A percentile compares a stretch with the other conserved stretches of the same genome.
Conservation (phyloP, 1,140 invertebrate species). For the Drosophila lacteicornis region DNA sequence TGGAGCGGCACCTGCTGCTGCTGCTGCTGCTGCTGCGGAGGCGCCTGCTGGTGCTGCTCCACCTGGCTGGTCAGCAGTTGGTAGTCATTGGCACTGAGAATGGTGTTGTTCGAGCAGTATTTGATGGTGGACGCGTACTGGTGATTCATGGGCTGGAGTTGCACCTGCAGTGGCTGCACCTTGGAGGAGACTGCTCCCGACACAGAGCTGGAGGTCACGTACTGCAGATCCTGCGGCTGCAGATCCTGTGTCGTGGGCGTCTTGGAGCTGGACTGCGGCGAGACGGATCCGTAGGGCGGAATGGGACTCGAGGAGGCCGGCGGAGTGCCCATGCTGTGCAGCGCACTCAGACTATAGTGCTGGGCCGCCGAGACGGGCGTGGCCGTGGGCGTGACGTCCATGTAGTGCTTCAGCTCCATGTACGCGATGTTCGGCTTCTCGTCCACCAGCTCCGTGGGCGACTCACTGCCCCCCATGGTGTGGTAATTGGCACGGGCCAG, state of each 20-base stretch:
- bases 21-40: slow-evolving; percentile 22
- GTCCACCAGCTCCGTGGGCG: slow-evolving; percentile 72
- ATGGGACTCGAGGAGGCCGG: slow-evolving; percentile 77
- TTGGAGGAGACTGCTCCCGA: slow-evolving; percentile 28
- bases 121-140: slow-evolving; percentile 81
- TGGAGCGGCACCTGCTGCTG: slow-evolving; percentile 52
- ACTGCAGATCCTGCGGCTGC: slow-evolving; percentile 65
- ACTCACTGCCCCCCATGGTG: slow-evolving; percentile 57
- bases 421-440: slow-evolving; percentile 77
- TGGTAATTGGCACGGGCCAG: slow-evolving; percentile 66
- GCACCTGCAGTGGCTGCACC: slow-evolving; percentile 60
- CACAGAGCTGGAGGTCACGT: slow-evolving; percentile 32
- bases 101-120: slow-evolving; percentile 79
- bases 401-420: slow-evolving; percentile 79
- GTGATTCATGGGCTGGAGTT: slow-evolving; percentile 73
- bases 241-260: slow-evolving; percentile 56
- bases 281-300: slow-evolving; percentile 64
- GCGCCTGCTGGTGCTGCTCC: slow-evolving; percentile 34
- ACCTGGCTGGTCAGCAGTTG: slow-evolving; percentile 55
- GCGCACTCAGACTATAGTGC: slow-evolving; percentile 55
- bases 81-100: slow-evolving; percentile 70
- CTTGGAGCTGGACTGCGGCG: slow-evolving; percentile 69
- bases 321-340: slow-evolving; percentile 75
- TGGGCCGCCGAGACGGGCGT: slow-evolving; percentile 52
- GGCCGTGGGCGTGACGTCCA: slow-evolving; percentile 50